A percentile compares a stretch with the other conserved stretches of the same genome.
Evolutionary conservation across 2,888 invertebrate genomes (phyloP).

Genomic region (Resseliella maxima): DNA sequence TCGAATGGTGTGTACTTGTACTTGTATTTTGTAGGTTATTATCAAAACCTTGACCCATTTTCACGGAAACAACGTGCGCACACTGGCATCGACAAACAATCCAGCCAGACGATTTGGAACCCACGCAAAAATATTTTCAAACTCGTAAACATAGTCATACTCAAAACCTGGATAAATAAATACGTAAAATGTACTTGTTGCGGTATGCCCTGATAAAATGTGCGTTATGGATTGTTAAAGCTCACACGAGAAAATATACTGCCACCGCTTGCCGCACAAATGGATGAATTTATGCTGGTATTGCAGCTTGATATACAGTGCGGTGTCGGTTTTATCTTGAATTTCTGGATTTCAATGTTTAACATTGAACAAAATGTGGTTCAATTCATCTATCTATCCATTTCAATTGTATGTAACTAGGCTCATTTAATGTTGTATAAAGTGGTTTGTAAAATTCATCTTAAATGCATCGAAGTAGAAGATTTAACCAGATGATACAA

Average conservation of each 20-base stretch:
- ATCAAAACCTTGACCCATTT: slow-evolving; percentile 38
- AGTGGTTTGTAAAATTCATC: neutral
- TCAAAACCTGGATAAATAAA: slow-evolving; percentile 39
- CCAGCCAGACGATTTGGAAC: slow-evolving; percentile 12
- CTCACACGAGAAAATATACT: neutral
- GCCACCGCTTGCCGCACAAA: neutral
- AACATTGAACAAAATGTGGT: slow-evolving; percentile 23
- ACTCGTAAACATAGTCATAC: neutral
- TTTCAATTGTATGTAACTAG: neutral
- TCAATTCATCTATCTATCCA: slow-evolving; percentile 31
- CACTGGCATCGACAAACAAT: neutral
- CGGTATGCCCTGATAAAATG: neutral
- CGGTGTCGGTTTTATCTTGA: slow-evolving; percentile 8
- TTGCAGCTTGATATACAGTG: neutral
- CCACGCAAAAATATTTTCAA: slow-evolving; percentile 23
- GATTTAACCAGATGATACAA: neutral
- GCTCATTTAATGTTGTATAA: neutral
- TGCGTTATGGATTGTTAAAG: neutral
- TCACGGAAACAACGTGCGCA: neutral
- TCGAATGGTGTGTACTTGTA: neutral
- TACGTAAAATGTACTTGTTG: slow-evolving; percentile 26
- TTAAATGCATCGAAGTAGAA: neutral
- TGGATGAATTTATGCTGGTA: neutral
- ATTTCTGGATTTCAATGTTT: neutral
- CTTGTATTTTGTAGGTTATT: slow-evolving; percentile 17